These are phyloP conservation scores for Oriolus oriolus DNA, from an alignment of 2,113 vertebrate species.

Conservation along the genomic window DNA sequence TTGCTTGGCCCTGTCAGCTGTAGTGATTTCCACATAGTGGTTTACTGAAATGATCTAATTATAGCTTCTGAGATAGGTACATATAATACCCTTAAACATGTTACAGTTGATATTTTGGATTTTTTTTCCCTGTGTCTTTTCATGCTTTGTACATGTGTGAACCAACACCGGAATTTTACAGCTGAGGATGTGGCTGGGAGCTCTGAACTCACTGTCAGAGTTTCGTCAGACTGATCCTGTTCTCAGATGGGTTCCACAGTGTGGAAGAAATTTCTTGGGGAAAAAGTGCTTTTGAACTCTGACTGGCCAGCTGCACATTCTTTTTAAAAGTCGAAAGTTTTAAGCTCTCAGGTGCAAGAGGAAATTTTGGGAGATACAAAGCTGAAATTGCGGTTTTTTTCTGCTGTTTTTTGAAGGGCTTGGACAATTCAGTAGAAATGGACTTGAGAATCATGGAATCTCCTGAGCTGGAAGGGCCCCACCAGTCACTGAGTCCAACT, in stretches of 20 bases:
- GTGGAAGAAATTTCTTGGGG: neutral
- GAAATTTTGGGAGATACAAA: neutral
- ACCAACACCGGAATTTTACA: fast-evolving
- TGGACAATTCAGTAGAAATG: neutral
- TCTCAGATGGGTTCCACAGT: neutral
- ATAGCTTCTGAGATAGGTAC: neutral
- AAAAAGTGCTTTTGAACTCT: neutral
- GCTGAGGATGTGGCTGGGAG: neutral
- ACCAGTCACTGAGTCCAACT: neutral
- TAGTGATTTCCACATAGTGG: neutral
- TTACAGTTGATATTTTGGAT: neutral
- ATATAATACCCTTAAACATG: neutral
- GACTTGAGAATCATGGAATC: fast-evolving
- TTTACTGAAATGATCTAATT: neutral
- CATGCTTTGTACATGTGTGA: fast-evolving
- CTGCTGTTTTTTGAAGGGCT: neutral
- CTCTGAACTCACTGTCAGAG: neutral
- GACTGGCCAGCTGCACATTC: neutral
- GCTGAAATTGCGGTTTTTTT: neutral
- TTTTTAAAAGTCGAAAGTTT: neutral
- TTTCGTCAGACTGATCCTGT: neutral
- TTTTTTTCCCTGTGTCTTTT: neutral
- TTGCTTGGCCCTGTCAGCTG: neutral
- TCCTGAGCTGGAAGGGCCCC: neutral
- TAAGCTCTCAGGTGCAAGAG: neutral